A percentile compares a stretch with the other conserved stretches of the same genome.
Evolutionary conservation across 2,888 invertebrate genomes (phyloP).

Genomic region (Thymelicus sylvestris): DNA sequence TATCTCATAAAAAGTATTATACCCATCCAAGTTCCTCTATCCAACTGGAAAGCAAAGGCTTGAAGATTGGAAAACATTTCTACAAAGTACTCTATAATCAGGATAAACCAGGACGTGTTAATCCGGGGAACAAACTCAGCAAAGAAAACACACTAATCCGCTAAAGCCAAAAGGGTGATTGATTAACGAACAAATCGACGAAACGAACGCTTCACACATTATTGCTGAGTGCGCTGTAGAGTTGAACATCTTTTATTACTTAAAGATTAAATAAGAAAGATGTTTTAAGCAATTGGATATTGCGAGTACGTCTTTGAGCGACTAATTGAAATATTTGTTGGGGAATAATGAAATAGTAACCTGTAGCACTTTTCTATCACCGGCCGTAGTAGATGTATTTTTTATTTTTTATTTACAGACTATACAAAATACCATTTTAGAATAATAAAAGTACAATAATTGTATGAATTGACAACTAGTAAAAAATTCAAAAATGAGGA

Average conservation of each 20-base stretch:
- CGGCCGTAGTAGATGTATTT: too few relatives aligned
- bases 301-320: too few relatives aligned
- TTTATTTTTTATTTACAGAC: too few relatives aligned
- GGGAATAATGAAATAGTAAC: too few relatives aligned
- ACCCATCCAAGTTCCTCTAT: background rate
- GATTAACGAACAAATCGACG: slow-evolving; percentile 28
- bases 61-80: slow-evolving; percentile 9
- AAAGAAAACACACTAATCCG: slow-evolving; percentile 31
- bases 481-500: too few relatives aligned
- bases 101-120: slow-evolving; percentile 18
- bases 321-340: too few relatives aligned
- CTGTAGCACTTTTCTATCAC: too few relatives aligned
- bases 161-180: slow-evolving; percentile 30
- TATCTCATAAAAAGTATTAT: background rate
- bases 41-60: background rate
- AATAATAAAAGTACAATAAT: too few relatives aligned
- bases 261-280: background rate
- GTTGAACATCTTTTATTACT: background rate
- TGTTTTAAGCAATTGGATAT: too few relatives aligned
- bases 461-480: too few relatives aligned
- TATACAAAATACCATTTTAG: too few relatives aligned
- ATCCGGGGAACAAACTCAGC: slow-evolving; percentile 27
- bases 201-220: slow-evolving; percentile 14
- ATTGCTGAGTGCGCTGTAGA: background rate
- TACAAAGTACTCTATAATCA: slow-evolving; percentile 12